Conservation (phyloP, 1,140 invertebrate species). For the Diploscapter pachys region DNA sequence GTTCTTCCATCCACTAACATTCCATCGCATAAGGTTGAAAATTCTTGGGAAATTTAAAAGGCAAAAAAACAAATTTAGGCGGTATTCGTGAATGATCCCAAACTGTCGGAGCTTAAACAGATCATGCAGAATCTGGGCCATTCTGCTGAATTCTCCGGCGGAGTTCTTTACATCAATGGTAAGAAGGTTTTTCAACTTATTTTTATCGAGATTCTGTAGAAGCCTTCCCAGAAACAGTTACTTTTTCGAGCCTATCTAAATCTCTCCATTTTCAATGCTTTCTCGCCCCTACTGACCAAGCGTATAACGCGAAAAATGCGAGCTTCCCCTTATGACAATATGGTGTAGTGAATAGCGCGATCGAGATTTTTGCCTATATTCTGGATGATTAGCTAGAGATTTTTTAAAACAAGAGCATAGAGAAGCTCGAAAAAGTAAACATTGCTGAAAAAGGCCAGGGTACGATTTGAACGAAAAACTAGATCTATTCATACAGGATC, state of each 20-base stretch:
- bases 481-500: too few species aligned
- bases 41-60: not conserved
- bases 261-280: too few species aligned
- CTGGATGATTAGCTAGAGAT: too few species aligned
- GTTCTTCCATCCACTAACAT: slow-evolving; percentile 58
- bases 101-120: slow-evolving; percentile 92
- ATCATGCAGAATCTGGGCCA: slow-evolving; percentile 83
- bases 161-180: slow-evolving; percentile 90
- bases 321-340: not conserved
- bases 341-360: too few species aligned
- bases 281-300: too few species aligned
- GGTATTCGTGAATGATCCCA: slow-evolving; percentile 89
- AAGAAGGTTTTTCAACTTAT: not conserved
- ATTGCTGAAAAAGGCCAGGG: too few species aligned
- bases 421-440: too few species aligned
- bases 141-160: slow-evolving; percentile 84
- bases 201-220: not conserved
- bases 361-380: too few species aligned
- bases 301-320: not conserved
- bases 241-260: too few species aligned
- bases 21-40: slow-evolving; percentile 68
- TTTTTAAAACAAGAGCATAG: too few species aligned
- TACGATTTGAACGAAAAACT: too few species aligned
- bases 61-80: slow-evolving; percentile 60
- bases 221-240: too few species aligned